Evolutionary conservation across 2,797 vertebrate species (phyloP).

Genomic region (Hemitrygon akajei): DNA sequence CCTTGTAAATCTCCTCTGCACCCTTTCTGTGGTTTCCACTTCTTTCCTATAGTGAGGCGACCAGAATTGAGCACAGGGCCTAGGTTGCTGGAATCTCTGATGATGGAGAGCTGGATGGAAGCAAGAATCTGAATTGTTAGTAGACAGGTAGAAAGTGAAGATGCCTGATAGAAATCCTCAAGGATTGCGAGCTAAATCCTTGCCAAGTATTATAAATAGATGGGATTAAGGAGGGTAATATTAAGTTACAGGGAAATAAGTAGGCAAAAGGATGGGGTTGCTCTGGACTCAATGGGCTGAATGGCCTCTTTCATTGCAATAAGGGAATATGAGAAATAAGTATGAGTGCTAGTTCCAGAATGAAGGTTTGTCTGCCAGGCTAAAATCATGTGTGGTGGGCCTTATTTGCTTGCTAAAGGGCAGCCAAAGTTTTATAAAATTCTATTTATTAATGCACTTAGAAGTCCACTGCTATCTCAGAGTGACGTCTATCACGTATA

Average conservation of each 20-base stretch:
- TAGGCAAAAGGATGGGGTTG: no score
- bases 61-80: no score
- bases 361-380: no score
- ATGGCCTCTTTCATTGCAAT: no score
- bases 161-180: slow-evolving; percentile 10
- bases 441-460: background rate
- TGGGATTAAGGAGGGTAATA: background rate
- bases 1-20: no score
- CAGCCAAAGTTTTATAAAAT: background rate
- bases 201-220: background rate
- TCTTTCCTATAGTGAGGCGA: no score
- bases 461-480: background rate
- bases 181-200: background rate
- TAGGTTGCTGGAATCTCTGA: no score
- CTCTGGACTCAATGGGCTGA: no score
- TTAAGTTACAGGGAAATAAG: no score
- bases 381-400: background rate
- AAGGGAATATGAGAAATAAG: no score
- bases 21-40: no score
- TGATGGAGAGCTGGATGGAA: background rate
- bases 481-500: no score
- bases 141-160: background rate
- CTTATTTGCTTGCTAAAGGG: background rate
- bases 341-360: background rate
- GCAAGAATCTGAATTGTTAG: background rate